Conservation (phyloP, 2,113 vertebrate genomes). For the Rana temporaria region DNA sequence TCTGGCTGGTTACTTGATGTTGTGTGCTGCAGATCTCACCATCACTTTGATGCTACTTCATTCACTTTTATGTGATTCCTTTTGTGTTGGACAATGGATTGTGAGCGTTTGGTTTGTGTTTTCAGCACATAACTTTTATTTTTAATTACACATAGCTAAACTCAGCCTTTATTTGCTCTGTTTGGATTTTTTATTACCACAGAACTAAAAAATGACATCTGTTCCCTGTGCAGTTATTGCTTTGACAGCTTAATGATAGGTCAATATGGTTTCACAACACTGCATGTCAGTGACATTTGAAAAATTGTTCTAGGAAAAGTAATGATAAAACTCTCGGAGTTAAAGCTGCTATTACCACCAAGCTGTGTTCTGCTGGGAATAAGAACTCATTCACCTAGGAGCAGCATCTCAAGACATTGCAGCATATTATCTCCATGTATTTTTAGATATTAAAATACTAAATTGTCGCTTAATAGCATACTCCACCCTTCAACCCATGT, state of each 20-base stretch:
- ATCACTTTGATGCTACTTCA: no score
- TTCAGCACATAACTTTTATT: no score
- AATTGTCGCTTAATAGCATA: no score
- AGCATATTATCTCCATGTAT: background rate
- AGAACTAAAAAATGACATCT: constrained; percentile 23
- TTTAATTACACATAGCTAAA: no score
- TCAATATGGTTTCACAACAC: constrained; percentile 36
- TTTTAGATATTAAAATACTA: no score
- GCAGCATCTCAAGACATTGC: background rate
- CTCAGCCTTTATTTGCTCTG: no score
- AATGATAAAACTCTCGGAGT: constrained; percentile 11
- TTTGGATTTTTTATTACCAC: background rate
- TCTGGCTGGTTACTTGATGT: no score
- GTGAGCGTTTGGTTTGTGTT: no score
- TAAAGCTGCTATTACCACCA: background rate
- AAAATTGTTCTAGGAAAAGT: constrained; percentile 10
- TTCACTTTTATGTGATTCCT: no score
- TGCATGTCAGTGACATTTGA: constrained; percentile 6
- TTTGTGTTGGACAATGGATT: no score
- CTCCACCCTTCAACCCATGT: no score
- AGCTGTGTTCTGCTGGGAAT: background rate
- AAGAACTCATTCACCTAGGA: background rate
- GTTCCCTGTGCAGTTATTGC: constrained; percentile 16
- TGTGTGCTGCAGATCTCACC: no score
- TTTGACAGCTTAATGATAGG: constrained; percentile 38